Evolutionary conservation across 2,888 invertebrate species (phyloP).

Genomic region (Trypoxylon attenuatum): DNA sequence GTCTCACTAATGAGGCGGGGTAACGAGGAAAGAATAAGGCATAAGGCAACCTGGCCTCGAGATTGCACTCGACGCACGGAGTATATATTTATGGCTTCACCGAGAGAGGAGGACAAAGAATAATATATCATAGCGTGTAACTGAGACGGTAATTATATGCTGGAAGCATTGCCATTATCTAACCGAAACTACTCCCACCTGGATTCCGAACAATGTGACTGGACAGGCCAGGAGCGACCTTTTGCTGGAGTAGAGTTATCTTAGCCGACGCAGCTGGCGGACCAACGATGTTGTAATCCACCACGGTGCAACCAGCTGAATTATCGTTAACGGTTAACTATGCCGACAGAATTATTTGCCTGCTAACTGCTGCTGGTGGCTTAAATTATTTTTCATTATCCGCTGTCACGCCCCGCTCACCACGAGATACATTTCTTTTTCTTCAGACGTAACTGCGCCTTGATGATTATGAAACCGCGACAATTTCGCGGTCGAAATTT

Average conservation of each 20-base stretch:
- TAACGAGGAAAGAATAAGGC: too few relatives aligned
- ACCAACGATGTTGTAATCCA: conserved; percentile 32
- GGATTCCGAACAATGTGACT: conserved; percentile 46
- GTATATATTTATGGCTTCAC: too few relatives aligned
- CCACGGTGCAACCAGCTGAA: conserved; percentile 47
- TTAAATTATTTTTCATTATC: conserved; percentile 35
- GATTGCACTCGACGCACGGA: too few relatives aligned
- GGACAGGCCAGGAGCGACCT: conserved; percentile 44
- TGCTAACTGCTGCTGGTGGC: conserved; percentile 11
- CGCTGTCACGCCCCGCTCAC: conserved; percentile 1
- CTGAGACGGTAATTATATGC: conserved; percentile 44
- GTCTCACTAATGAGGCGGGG: too few relatives aligned
- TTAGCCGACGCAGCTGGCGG: conserved; percentile 46
- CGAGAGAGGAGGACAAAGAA: conserved; percentile 8
- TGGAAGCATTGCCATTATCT: conserved; percentile 47
- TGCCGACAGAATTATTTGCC: conserved; percentile 32
- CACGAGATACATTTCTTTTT: too few relatives aligned
- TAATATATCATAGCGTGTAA: conserved; percentile 35
- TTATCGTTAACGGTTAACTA: conserved; percentile 51
- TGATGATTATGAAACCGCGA: too few relatives aligned
- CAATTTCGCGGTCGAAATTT: too few relatives aligned
- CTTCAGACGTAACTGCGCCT: too few relatives aligned
- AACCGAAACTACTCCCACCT: conserved; percentile 52
- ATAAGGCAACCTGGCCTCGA: too few relatives aligned
- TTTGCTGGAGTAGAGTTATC: conserved; percentile 48